Evolutionary conservation across 2,888 invertebrate genomes (phyloP).

Genomic region (Drosophila picticornis): DNA sequence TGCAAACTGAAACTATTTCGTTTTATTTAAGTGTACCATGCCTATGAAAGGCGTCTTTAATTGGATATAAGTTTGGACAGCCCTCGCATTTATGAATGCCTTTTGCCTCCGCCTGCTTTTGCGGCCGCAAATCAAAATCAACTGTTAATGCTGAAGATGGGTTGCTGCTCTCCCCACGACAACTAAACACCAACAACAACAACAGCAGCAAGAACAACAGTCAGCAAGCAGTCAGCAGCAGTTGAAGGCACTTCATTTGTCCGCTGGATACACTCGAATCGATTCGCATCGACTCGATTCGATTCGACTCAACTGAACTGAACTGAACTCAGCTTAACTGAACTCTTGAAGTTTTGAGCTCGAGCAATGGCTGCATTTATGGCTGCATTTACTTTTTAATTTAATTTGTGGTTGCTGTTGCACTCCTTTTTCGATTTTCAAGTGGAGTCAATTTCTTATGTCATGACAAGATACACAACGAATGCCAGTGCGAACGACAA

Average conservation of each 20-base stretch:
- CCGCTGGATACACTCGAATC: constrained; percentile 52
- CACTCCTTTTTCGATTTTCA: constrained; percentile 79
- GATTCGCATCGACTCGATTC: constrained; percentile 21
- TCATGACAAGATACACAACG: constrained; percentile 72
- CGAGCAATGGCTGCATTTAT: constrained; percentile 65
- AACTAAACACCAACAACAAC: constrained; percentile 10
- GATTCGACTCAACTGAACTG: constrained; percentile 7
- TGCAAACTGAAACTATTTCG: not conserved
- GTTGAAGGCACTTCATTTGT: constrained; percentile 67
- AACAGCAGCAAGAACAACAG: constrained; percentile 17
- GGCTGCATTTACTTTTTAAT: constrained; percentile 78
- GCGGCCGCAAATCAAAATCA: constrained; percentile 69
- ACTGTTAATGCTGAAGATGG: constrained; percentile 58
- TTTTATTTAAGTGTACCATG: not conserved
- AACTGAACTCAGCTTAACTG: constrained; percentile 36
- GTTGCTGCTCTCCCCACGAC: constrained; percentile 27
- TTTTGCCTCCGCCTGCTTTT: constrained; percentile 29
- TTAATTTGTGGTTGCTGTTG: constrained; percentile 63
- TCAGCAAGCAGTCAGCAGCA: constrained; percentile 35
- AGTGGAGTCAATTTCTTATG: constrained; percentile 82
- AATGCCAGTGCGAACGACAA: constrained; percentile 44
- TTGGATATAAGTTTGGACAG: constrained; percentile 16
- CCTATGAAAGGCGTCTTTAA: not conserved
- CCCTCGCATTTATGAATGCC: constrained; percentile 52
- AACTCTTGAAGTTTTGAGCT: constrained; percentile 39